Evolutionary conservation across 2,888 invertebrate genomes (phyloP), one percentile per base, ranked within the genome.

Genomic region (Mycalesis mineus): DNA sequence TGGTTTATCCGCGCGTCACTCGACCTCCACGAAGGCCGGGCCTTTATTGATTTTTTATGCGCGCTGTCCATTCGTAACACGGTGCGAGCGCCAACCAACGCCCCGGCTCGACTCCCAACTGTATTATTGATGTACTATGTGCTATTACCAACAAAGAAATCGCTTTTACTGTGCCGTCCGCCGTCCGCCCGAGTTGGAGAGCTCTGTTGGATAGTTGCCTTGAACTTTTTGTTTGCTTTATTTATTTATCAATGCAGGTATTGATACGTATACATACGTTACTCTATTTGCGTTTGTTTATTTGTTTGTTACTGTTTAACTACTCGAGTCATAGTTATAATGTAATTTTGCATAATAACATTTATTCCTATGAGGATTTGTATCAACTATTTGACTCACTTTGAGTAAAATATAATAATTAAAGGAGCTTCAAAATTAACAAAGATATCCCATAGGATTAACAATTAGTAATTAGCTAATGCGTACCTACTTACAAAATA

Each of bases 31-130:
- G 82, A 84, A 88, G 87, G 86, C 87, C 85, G 81, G 71, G 82
- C 80, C 75, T 80, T 83, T 87, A 87, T 88, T 87, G 87, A 88
- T 88, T 88, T 88, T 88, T 88, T 88, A 88, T 85, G 85, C 86
- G 85, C 86, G 82, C 82, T 87, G 87, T 88, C 86, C 88, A 83
- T 74, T 73, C 72, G 73, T 73, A 71, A 72, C 47, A 47, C 15
- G 4, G 14, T 14, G 14, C 14, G 4, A 7, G 13, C n/a, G 6
- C 4, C 69, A 65, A 67, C 65, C 59, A 66, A 68, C 76, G 73
- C 75, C 73, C 73, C 69, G 65, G 65, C 60, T 60, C 56, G 51
- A 51, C n/a, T 9, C 40, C 15, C 40, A 40, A 31, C 31, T 40
- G 51, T 40, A 29, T 51, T 51, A 40, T 51, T 51, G 39, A 39